These are phyloP conservation scores for Dipodomys stephensi DNA, from an alignment of 2,113 vertebrate genomes.

Conservation along the genomic window DNA sequence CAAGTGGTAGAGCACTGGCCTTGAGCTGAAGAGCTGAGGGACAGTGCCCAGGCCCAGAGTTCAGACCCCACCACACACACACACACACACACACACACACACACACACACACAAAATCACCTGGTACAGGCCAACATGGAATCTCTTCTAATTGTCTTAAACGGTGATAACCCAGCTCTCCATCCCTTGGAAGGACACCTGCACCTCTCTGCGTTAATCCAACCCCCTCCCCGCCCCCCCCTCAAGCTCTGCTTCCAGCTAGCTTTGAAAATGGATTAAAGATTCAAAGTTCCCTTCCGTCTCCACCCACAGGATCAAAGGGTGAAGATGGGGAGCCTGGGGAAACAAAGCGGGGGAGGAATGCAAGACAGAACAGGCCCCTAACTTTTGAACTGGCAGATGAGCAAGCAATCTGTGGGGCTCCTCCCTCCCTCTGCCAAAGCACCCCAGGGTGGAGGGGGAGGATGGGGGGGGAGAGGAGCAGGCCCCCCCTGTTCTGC, in stretches of 20 bases:
- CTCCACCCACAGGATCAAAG: slow-evolving; percentile 58
- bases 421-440: background rate
- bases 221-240: background rate
- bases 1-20: too few relatives aligned
- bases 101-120: too few relatives aligned
- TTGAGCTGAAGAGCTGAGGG: too few relatives aligned
- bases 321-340: background rate
- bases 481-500: background rate
- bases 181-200: background rate
- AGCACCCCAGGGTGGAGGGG: background rate
- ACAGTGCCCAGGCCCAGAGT: too few relatives aligned
- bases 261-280: slow-evolving; percentile 32
- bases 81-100: too few relatives aligned
- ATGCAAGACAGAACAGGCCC: background rate
- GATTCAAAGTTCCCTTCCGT: slow-evolving; percentile 38
- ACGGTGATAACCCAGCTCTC: background rate
- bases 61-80: too few relatives aligned
- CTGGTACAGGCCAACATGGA: background rate
- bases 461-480: too few relatives aligned
- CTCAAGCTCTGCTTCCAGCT: background rate
- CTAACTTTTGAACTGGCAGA: slow-evolving; percentile 31
- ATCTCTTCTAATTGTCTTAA: background rate
- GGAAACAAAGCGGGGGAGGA: background rate
- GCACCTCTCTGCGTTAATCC: background rate
- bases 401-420: background rate